Evolutionary conservation across 2,113 vertebrate species (phyloP), one percentile per base, ranked within the genome.

Genomic region (Lichenostomus cassidix): DNA sequence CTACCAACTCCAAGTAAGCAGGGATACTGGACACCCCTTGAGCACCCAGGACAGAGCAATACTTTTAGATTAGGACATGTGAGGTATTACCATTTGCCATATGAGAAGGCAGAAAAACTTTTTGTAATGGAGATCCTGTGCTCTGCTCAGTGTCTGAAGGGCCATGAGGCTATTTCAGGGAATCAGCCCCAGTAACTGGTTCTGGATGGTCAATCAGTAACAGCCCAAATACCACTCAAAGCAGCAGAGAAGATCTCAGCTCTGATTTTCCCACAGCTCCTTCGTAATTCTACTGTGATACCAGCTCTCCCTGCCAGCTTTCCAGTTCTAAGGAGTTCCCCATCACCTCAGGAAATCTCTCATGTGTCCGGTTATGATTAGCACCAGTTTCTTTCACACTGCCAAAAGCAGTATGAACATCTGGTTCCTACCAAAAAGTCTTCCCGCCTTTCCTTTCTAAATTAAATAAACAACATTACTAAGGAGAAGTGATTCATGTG

Each of bases 341-440:
- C 52, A 81, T 64, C 60, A 95, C 53, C 83, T 94, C 79, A 83
- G 90, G 92, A 91, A 95, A 87, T 67, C 60, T 90, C 62, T 75
- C 46, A 73, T 68, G 39, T 86, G 64, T 88, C 83, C 56, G 0
- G 85, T 96, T 83, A 90, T 29, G 71, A 94, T 86, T 80, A 94
- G 37, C 47, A 89, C 52, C 76, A 86, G 47, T 60, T 93, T 78
- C 68, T 74, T 94, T 67, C 69, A 63, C 4, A 9, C 18, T 81
- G 75, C 64, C 79, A 86, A 93, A 93, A 77, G 49, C 35, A 67
- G 64, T 47, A 67, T 24, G 56, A 80, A 90, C 82, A 90, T 70
- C 93, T 92, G 82, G 85, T 70, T 96, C 68, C 76, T 80, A 92
- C 69, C 67, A 95, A 85, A 75, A 92, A 53, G 27, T 56, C 58